Percentiles rank a stretch among this genome's conserved stretches.
These are phyloP conservation scores for Bubo bubo DNA, from an alignment of 2,113 vertebrate genomes.

Conservation along the genomic window DNA sequence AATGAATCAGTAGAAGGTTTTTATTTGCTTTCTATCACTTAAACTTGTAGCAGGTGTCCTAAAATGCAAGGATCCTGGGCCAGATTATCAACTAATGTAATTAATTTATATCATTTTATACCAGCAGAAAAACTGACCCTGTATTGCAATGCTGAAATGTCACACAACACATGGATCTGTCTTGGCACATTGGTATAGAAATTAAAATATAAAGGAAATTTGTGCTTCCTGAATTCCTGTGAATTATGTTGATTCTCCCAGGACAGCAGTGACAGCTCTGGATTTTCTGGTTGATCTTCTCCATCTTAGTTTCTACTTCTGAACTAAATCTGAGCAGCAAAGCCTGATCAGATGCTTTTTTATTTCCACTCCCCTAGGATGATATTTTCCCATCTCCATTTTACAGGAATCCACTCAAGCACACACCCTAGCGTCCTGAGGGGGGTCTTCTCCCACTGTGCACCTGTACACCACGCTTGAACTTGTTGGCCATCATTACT, in stretches of 20 bases:
- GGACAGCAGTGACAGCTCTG: not conserved
- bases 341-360: not conserved
- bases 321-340: not conserved
- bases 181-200: not conserved
- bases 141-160: not conserved
- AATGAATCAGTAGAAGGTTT: not conserved
- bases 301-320: not conserved
- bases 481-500: not conserved
- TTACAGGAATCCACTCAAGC: not conserved
- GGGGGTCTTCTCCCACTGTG: not conserved
- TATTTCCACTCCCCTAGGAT: not conserved
- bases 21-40: not conserved
- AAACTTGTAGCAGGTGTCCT: not conserved
- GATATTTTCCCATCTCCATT: not conserved
- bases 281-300: not conserved
- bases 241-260: not conserved
- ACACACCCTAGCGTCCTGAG: not conserved
- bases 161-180: not conserved
- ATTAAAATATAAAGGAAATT: not conserved
- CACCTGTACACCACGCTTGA: not conserved
- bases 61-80: not conserved
- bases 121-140: not conserved
- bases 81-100: not conserved
- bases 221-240: not conserved
- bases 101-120: not conserved